Conservation (phyloP, 2,113 vertebrate species). For the Zosterops japonicus region DNA sequence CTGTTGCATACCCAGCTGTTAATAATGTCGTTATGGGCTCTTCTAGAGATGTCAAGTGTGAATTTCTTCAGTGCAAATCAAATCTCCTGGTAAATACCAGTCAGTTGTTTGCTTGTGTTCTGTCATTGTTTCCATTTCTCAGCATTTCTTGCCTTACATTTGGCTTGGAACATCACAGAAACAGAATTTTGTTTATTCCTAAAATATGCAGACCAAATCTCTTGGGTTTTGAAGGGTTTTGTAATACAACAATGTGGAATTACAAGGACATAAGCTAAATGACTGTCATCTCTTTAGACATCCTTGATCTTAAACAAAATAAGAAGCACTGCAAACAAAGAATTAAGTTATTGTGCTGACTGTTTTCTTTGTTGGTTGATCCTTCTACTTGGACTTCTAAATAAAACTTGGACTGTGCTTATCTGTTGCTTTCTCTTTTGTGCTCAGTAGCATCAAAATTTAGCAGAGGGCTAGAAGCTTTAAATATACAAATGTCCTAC, state of each 20-base stretch:
- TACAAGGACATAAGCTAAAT: background rate
- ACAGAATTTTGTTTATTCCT: background rate
- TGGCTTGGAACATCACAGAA: background rate
- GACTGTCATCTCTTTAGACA: background rate
- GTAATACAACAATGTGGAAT: background rate
- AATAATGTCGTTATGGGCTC: background rate
- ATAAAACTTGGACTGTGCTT: background rate
- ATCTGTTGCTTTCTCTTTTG: background rate
- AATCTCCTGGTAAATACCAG: background rate
- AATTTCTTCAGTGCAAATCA: background rate
- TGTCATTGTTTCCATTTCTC: background rate
- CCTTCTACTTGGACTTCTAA: background rate
- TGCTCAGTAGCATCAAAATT: background rate
- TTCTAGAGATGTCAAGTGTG: background rate
- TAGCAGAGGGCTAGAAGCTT: background rate
- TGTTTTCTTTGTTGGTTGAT: background rate
- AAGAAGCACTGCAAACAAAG: background rate
- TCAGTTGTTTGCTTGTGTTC: background rate
- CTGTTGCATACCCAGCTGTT: background rate
- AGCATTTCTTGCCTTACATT: background rate
- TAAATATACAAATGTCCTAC: background rate
- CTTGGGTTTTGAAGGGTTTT: background rate
- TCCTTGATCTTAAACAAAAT: background rate
- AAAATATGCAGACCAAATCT: background rate
- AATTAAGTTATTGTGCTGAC: background rate